phyloP scores from a whole-genome alignment of 2,888 invertebrate genomes.

The Cataglyphis rosenhaueri region DNA sequence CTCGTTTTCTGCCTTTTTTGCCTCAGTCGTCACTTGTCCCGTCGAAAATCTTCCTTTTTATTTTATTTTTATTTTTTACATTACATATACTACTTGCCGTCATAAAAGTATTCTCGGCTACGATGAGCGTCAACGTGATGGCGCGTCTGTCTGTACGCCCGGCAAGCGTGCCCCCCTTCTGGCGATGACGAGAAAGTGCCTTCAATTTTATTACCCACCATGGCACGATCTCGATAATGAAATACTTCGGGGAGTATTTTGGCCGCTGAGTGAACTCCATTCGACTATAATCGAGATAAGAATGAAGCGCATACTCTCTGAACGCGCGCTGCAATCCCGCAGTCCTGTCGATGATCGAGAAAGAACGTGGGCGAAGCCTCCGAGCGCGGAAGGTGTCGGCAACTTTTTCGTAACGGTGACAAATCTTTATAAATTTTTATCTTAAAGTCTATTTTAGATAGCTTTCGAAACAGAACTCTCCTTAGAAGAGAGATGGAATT shows the following conservation, averaged over 20 bases:
- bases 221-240: conserved; percentile 79
- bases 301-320: conserved; percentile 61
- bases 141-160: conserved; percentile 20
- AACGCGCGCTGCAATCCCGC: conserved; percentile 48
- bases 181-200: conserved; percentile 63
- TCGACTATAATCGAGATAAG: conserved; percentile 78
- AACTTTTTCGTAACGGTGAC: conserved; percentile 41
- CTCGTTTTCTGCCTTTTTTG: conserved; percentile 14
- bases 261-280: conserved; percentile 73
- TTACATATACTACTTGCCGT: conserved; percentile 68
- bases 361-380: conserved; percentile 66
- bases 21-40: conserved; percentile 39
- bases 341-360: conserved; percentile 59
- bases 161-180: conserved; percentile 18
- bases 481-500: conserved; percentile 18
- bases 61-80: conserved; percentile 41
- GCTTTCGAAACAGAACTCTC: neutral
- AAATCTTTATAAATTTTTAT: conserved; percentile 43
- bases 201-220: conserved; percentile 78
- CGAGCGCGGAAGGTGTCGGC: conserved; percentile 53
- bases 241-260: conserved; percentile 76
- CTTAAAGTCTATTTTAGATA: conserved; percentile 37
- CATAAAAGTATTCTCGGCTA: conserved; percentile 66
- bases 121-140: conserved; percentile 48
- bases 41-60: conserved; percentile 61